phyloP scores from a whole-genome alignment of 2,797 vertebrate genomes.

The Uromys caudimaculatus region DNA sequence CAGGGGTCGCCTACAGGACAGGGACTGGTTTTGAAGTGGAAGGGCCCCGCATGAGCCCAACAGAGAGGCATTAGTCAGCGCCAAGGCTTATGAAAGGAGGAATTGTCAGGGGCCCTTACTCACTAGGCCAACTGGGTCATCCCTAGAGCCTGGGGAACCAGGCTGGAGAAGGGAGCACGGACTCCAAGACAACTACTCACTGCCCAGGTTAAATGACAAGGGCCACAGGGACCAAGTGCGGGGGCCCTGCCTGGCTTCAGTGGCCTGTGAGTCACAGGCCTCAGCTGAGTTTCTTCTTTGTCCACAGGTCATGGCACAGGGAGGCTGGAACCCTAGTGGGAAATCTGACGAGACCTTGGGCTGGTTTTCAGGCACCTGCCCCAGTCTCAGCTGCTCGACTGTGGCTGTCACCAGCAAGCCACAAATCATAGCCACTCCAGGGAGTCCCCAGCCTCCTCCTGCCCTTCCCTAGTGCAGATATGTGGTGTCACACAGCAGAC shows the following conservation, averaged over 20 bases:
- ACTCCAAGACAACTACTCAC: background rate
- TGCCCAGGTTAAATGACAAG: conserved; percentile 60
- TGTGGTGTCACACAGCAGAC: background rate
- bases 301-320: background rate
- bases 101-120: conserved; percentile 73
- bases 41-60: conserved; percentile 48
- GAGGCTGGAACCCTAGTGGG: background rate
- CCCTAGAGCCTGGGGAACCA: conserved; percentile 41
- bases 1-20: background rate
- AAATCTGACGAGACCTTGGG: background rate
- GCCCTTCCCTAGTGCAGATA: background rate
- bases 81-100: conserved; percentile 68
- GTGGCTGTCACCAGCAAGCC: background rate
- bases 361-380: conserved; percentile 51
- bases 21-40: conserved; percentile 46
- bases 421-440: background rate
- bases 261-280: conserved; percentile 73
- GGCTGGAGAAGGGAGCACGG: conserved; percentile 31
- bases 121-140: conserved; percentile 54
- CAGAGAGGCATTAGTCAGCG: conserved; percentile 75
- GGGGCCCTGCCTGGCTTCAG: conserved; percentile 51
- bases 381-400: background rate
- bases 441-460: background rate
- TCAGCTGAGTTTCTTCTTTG: conserved; percentile 73
- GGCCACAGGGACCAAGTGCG: background rate